A percentile compares a stretch with the other conserved stretches of the same genome.
phyloP scores from a whole-genome alignment of 2,797 vertebrate species.

The Phaenicophaeus curvirostris region DNA sequence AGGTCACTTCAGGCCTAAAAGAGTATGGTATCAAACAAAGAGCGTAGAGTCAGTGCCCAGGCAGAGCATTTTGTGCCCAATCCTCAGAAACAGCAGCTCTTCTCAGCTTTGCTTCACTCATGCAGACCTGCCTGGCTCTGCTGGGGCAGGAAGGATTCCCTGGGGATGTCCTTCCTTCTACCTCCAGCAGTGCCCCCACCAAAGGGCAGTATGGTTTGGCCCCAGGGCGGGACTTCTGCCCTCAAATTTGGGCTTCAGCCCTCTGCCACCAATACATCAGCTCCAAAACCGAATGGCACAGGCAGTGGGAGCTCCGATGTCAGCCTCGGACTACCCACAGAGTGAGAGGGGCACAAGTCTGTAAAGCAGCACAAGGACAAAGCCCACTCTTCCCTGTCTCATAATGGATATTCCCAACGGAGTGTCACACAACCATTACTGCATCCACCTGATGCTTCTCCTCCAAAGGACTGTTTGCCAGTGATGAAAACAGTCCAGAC shows the following conservation, averaged over 20 bases:
- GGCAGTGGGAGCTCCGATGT: background rate
- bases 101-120: background rate
- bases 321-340: background rate
- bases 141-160: background rate
- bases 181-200: background rate
- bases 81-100: background rate
- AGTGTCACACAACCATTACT: background rate
- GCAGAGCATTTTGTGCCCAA: background rate
- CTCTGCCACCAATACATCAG: background rate
- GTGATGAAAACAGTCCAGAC: background rate
- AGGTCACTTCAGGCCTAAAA: constrained; percentile 74
- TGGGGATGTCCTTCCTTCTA: background rate
- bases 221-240: background rate
- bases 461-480: background rate
- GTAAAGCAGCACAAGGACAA: background rate
- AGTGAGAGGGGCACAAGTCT: background rate
- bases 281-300: background rate
- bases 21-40: background rate
- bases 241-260: background rate
- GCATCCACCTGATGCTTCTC: background rate
- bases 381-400: background rate
- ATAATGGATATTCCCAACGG: rapidly evolving
- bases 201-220: background rate
- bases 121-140: rapidly evolving
- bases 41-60: background rate